Evolutionary conservation across 2,888 invertebrate genomes (phyloP).

Genomic region (Zeuzera pyrina): DNA sequence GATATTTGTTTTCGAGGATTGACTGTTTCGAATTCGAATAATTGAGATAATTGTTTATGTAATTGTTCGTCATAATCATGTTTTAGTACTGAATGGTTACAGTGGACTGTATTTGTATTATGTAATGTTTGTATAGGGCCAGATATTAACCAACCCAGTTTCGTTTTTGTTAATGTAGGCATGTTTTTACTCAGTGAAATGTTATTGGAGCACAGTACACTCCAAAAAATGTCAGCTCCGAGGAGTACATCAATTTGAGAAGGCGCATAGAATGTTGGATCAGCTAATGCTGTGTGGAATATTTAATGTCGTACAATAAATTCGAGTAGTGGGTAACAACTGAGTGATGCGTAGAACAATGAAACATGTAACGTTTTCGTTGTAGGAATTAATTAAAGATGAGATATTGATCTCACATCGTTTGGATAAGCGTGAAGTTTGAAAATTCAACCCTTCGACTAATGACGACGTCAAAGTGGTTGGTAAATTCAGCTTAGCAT

Average conservation of each 20-base stretch:
- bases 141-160: background rate
- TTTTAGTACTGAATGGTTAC: background rate
- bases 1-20: constrained; percentile 8
- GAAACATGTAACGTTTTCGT: constrained; percentile 4
- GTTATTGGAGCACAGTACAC: background rate
- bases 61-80: background rate
- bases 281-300: no score
- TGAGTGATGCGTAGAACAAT: constrained; percentile 8
- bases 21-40: constrained; percentile 18
- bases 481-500: background rate
- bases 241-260: constrained; percentile 8
- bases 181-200: constrained; percentile 7
- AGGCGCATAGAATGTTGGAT: constrained; percentile 8
- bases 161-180: no score
- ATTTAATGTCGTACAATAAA: no score
- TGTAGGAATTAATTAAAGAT: constrained; percentile 3
- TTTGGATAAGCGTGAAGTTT: constrained; percentile 4
- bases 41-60: constrained; percentile 4
- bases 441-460: constrained; percentile 10
- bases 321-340: constrained; percentile 2
- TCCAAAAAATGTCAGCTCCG: constrained; percentile 11
- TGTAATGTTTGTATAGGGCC: background rate
- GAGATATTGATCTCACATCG: constrained; percentile 3
- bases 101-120: background rate
- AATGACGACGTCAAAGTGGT: constrained; percentile 5